phyloP scores from a whole-genome alignment of 2,113 vertebrate species.

The Xyrauchen texanus region DNA sequence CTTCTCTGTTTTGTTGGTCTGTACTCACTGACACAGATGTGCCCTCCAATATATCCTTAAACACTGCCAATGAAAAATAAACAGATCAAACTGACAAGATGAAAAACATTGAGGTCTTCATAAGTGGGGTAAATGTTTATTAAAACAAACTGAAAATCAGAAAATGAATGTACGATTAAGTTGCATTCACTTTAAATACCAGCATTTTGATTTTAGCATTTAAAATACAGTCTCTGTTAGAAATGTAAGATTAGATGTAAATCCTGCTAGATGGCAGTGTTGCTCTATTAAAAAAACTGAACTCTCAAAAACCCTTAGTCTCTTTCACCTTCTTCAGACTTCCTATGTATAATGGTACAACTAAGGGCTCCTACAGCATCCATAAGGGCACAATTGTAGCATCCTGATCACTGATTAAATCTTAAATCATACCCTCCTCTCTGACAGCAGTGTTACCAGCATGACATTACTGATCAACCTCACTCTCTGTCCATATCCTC shows the following conservation, averaged over 20 bases:
- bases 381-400: neutral
- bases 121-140: neutral
- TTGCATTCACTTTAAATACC: too few species aligned
- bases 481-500: neutral
- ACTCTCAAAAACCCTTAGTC: conserved; percentile 29
- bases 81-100: neutral
- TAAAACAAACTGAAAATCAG: neutral
- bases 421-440: conserved; percentile 9
- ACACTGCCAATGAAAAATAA: conserved; percentile 56
- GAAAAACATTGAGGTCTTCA: neutral
- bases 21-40: conserved; percentile 5
- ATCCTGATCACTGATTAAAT: conserved; percentile 27
- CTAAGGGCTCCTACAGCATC: conserved; percentile 10
- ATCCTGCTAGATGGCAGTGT: conserved; percentile 76
- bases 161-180: neutral
- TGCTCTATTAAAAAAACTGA: conserved; percentile 49
- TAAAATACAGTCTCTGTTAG: too few species aligned
- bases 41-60: conserved; percentile 70
- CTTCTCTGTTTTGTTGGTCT: conserved; percentile 60
- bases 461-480: neutral
- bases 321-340: neutral
- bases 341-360: conserved; percentile 8
- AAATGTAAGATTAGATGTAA: conserved; percentile 12
- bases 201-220: too few species aligned
- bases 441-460: conserved; percentile 12